Base-by-base conservation (phyloP, 2,888 invertebrate genomes). In the Drosophila lacicola region DNA sequence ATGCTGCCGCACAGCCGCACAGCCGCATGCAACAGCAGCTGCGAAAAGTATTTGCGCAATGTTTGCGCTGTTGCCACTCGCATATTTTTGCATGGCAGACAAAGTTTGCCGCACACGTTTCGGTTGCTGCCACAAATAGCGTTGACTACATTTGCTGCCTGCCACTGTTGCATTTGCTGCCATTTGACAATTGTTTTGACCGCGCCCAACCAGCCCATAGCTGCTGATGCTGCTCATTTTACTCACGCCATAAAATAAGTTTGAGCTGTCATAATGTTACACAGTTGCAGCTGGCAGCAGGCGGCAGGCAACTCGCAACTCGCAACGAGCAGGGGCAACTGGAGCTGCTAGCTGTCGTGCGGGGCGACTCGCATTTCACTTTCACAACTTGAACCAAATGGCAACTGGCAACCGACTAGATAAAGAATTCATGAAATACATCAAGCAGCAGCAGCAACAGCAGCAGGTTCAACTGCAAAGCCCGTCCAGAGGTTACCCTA, bases 351-450 rank as follows among this genome's bases (percentile, higher is more conserved):
- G 17, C 55, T 55, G 55, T 55, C 55, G 36, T 44, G 41, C 65
- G 21, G 47, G 45, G 53, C 60, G 66, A 71, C 76, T 80, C 63
- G 63, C 85, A 82, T 82, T 84, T 84, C 82, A 81, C 82, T 82
- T 82, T 81, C 72, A 68, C 75, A 81, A 78, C 79, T 75, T 81
- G 79, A 29, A 29, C 69, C 74, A 54, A 78, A 68, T 60, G 64
- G 58, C 66, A 70, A 64, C 73, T 74, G 60, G 55, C 66, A 64
- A 55, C 46, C 67, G 45, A 77, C 68, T 76, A 60, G 76, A 85
- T 82, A 76, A 85, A 80, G 80, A 85, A 82, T 85, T 85, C 82
- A 85, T 80, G 86, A 82, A 81, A 79, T 71, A 78, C 70, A 69
- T 73, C 72, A 76, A 46, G 56, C 67, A 64, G 21, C 67, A 64